Percentiles rank a stretch among this genome's conserved stretches.
These are phyloP conservation scores for Diuraphis noxia DNA, from an alignment of 1,140 invertebrate genomes.

Conservation along the genomic window DNA sequence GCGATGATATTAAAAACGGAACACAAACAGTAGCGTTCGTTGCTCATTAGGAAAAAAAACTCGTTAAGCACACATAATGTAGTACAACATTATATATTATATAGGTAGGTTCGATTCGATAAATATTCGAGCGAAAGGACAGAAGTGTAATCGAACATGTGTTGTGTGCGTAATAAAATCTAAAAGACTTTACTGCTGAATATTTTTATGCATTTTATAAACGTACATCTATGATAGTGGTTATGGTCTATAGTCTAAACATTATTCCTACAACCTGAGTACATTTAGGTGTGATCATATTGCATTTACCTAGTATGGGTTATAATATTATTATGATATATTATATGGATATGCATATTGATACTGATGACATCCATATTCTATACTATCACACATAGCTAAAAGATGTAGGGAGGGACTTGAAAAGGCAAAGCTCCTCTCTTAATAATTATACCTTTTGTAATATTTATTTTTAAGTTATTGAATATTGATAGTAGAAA, in stretches of 20 bases:
- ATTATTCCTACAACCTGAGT: not conserved
- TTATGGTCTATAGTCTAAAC: not conserved
- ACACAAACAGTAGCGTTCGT: not conserved
- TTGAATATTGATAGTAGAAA: no score
- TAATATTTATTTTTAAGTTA: no score
- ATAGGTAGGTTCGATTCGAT: not conserved
- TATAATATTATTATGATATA: not conserved
- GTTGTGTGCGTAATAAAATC: not conserved
- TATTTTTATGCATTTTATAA: not conserved
- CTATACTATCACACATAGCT: not conserved
- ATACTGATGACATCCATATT: no score
- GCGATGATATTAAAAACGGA: constrained; percentile 24
- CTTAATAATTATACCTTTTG: no score
- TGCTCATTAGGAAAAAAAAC: constrained; percentile 29
- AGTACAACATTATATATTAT: not conserved
- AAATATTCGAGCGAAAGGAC: not conserved
- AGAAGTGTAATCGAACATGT: not conserved
- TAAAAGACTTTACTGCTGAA: not conserved
- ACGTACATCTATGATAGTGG: not conserved
- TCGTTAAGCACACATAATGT: not conserved
- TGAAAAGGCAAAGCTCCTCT: no score
- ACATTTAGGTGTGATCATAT: not conserved
- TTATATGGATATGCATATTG: not conserved
- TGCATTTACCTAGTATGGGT: not conserved
- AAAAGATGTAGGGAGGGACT: no score